phyloP scores from a whole-genome alignment of 2,797 vertebrate genomes.

The Cryptoprocta ferox region DNA sequence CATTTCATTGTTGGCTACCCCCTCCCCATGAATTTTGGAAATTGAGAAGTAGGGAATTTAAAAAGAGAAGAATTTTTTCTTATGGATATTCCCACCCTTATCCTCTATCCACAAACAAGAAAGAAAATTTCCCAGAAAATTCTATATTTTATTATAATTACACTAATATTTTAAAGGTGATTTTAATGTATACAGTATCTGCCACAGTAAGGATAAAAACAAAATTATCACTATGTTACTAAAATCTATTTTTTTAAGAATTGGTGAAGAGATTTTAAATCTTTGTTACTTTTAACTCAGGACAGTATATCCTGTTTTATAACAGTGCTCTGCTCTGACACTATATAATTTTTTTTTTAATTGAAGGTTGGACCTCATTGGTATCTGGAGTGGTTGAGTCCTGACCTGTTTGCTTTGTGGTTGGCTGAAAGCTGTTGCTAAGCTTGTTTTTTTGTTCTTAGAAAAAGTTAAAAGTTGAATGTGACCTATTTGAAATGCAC shows the following conservation, averaged over 20 bases:
- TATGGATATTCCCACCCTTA: background rate
- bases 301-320: conserved; percentile 74
- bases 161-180: conserved; percentile 43
- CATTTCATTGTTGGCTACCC: background rate
- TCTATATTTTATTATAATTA: conserved; percentile 43
- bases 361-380: conserved; percentile 61
- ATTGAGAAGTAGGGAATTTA: background rate
- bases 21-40: conserved; percentile 4
- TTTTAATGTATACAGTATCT: background rate
- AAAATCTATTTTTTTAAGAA: conserved; percentile 51
- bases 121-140: conserved; percentile 35
- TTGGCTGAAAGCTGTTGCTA: conserved; percentile 94
- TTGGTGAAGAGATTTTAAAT: conserved; percentile 49
- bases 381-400: conserved; percentile 85
- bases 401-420: conserved; percentile 90
- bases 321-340: conserved; percentile 60
- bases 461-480: conserved; percentile 87
- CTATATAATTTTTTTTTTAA: conserved; percentile 70
- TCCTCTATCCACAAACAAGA: conserved; percentile 9
- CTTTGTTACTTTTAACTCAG: conserved; percentile 64
- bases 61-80: conserved; percentile 39
- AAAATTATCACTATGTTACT: conserved; percentile 34
- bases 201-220: conserved; percentile 32
- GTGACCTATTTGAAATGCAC: conserved; percentile 81
- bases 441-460: conserved; percentile 90